Percentiles rank a stretch among this genome's conserved stretches.
Conservation (phyloP, 30 jellyfish, hydroid and myxozoan genomes). For the Aurelia coerulea region DNA sequence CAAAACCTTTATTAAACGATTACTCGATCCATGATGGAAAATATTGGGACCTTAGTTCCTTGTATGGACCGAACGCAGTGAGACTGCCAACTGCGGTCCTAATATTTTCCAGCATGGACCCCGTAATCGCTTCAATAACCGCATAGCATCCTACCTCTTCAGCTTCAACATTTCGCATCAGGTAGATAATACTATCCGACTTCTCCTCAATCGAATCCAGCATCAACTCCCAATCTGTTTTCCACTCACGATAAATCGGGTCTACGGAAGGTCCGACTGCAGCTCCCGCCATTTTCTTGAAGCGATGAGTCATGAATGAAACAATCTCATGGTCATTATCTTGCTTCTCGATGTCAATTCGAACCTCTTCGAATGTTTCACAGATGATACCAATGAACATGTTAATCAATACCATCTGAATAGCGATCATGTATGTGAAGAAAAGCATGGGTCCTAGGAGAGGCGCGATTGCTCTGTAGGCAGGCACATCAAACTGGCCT, state of each 20-base stretch:
- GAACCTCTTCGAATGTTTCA: slow-evolving; percentile 92
- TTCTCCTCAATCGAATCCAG: slow-evolving; percentile 81
- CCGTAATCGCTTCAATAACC: too few relatives aligned
- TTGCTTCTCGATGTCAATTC: slow-evolving; percentile 77
- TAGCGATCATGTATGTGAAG: slow-evolving; percentile 84
- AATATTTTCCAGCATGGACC: neutral
- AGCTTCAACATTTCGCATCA: slow-evolving; percentile 76
- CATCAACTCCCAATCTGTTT: slow-evolving; percentile 87
- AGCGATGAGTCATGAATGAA: slow-evolving; percentile 81
- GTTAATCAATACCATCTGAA: slow-evolving; percentile 90
- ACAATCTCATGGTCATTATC: slow-evolving; percentile 81
- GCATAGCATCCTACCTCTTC: slow-evolving; percentile 51
- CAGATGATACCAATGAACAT: slow-evolving; percentile 94
- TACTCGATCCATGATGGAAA: too few relatives aligned
- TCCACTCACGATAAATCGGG: slow-evolving; percentile 97
- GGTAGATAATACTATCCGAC: slow-evolving; percentile 69
- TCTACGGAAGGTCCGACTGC: slow-evolving; percentile 77
- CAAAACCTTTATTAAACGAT: too few relatives aligned
- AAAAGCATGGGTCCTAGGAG: slow-evolving; percentile 87
- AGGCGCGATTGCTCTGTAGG: slow-evolving; percentile 74
- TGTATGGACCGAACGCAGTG: too few relatives aligned
- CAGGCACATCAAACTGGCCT: slow-evolving; percentile 82
- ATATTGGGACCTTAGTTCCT: too few relatives aligned
- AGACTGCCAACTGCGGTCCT: too few relatives aligned
- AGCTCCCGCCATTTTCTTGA: slow-evolving; percentile 81